Percentiles rank a stretch among this genome's conserved stretches.
These are phyloP conservation scores for Drosophila truncata DNA, from an alignment of 1,140 invertebrate genomes.

Conservation along the genomic window DNA sequence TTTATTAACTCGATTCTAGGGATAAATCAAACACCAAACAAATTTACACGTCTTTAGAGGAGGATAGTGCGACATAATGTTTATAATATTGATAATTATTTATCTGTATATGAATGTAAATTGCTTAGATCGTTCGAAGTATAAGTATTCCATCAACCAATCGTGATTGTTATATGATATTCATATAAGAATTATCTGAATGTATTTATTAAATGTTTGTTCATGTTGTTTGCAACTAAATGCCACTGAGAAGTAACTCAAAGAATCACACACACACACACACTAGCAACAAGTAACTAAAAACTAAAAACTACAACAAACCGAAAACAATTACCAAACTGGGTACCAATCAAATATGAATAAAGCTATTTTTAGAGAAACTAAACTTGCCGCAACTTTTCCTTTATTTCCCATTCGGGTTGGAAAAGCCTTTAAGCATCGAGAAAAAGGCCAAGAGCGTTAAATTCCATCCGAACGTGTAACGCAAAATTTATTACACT, in stretches of 20 bases:
- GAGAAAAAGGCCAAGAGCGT: constrained; percentile 19
- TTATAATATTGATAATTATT: constrained; percentile 62
- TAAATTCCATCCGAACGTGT: constrained; percentile 62
- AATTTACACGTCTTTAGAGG: constrained; percentile 60
- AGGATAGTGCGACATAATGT: constrained; percentile 51
- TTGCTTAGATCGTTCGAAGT: constrained; percentile 63
- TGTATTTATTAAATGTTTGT: constrained; percentile 78
- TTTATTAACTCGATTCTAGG: constrained; percentile 61
- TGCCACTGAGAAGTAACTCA: constrained; percentile 57
- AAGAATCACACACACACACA: constrained; percentile 36
- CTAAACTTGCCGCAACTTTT: constrained; percentile 35
- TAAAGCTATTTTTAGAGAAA: constrained; percentile 83
- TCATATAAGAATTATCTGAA: constrained; percentile 72
- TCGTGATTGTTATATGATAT: constrained; percentile 83
- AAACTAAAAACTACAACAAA: constrained; percentile 18
- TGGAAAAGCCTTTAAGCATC: constrained; percentile 7
- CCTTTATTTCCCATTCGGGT: constrained; percentile 16
- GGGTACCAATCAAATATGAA: constrained; percentile 83
- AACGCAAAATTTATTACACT: constrained; percentile 77
- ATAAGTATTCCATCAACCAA: constrained; percentile 52
- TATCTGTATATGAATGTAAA: constrained; percentile 55
- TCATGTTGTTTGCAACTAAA: constrained; percentile 77
- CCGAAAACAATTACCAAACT: constrained; percentile 74
- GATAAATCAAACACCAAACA: constrained; percentile 77
- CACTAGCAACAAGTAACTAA: constrained; percentile 39